Evolutionary conservation across 2,797 vertebrate genomes (phyloP).

Genomic region (Notolepis coatsorum): DNA sequence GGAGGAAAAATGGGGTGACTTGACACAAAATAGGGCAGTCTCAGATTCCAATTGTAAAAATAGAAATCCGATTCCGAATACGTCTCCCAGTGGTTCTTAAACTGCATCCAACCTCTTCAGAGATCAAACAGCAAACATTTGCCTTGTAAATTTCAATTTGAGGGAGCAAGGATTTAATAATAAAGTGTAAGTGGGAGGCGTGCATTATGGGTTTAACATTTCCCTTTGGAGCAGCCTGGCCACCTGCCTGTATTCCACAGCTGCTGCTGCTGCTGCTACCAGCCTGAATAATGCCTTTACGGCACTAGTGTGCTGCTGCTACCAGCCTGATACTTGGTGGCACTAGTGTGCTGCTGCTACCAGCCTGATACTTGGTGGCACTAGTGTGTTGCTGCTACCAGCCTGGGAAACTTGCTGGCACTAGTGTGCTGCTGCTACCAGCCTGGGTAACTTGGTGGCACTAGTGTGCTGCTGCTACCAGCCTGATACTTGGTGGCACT

Average conservation of each 20-base stretch:
- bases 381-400: not conserved
- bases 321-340: too few species aligned
- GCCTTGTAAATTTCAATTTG: conserved; percentile 69
- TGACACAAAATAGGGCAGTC: conserved; percentile 1
- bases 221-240: conserved; percentile 59
- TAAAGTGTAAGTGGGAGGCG: conserved; percentile 72
- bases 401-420: too few species aligned
- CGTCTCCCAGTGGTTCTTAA: conserved; percentile 55
- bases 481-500: too few species aligned
- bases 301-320: conserved; percentile 69
- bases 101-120: conserved; percentile 59
- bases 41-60: conserved; percentile 40
- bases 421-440: too few species aligned
- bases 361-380: too few species aligned
- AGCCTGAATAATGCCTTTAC: conserved; percentile 58
- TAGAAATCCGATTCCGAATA: conserved; percentile 34
- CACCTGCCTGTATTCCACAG: conserved; percentile 20
- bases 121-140: conserved; percentile 78
- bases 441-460: too few species aligned
- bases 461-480: too few species aligned
- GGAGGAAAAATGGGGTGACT: conserved; percentile 15
- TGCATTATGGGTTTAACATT: conserved; percentile 80
- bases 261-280: conserved; percentile 27
- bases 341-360: too few species aligned
- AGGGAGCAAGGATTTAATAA: conserved; percentile 73